Base-by-base conservation (phyloP, 1,140 invertebrate genomes). In the Camponotus vicinus region DNA sequence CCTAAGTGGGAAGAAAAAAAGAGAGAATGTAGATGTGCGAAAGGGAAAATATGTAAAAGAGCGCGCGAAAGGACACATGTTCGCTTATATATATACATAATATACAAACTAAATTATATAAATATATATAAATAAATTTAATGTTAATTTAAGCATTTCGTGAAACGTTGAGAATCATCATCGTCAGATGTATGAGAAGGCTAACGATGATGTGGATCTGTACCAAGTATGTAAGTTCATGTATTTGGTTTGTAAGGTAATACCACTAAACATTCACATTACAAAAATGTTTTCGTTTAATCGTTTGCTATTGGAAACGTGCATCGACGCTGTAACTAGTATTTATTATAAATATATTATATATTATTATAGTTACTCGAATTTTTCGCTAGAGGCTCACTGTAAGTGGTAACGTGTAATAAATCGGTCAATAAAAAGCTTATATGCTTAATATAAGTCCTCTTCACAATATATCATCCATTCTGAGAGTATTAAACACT, bases 351-450 rank as follows among this genome's bases (percentile, higher is more conserved):
- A 63, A 83, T 70, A 85, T 86, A 87, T 85, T 88, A 83, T 70
- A 86, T 86, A 87, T 86, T 88, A 88, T 89, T 90, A 89, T 85
- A 42, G 71, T 89, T 89, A 89, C 63, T 88, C 82, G 71, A 90
- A 86, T 90, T 89, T 76, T 78, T 88, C 82, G 88, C 89, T 90
- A 90, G 49, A 52, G 86, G 66, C 86, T 88, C 88, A 90, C 86
- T 90, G 88, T 90, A 90, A 90, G 88, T 90, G 89, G 89, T 90
- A 90, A 90, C 88, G 86, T 90, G 86, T 90, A 90, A 90, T 90
- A 90, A 90, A 90, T 89, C 89, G 89, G 86, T 90, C 88, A 90
- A 90, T 90, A 90, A 90, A 90, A 90, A 87, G 89, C 88, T 90
- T 90, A 85, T 70, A 59, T 90, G 89, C 89, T 90, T 88, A 88